A percentile compares a stretch with the other conserved stretches of the same genome.
These are phyloP conservation scores for Polylopha cassiicola DNA, from an alignment of 2,888 invertebrate genomes.

Conservation along the genomic window DNA sequence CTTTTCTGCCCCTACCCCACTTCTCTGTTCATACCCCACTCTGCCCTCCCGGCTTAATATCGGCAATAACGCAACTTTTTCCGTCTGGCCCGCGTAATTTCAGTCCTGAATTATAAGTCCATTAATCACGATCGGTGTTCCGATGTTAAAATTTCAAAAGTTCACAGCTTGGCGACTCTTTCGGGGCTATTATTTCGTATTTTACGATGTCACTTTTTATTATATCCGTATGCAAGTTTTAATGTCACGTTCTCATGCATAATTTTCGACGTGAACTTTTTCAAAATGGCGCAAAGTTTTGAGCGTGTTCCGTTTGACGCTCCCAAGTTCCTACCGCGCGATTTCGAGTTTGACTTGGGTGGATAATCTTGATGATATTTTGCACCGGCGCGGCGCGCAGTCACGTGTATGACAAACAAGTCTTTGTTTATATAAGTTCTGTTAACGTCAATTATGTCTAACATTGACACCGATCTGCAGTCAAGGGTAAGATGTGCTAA, in stretches of 20 bases:
- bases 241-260: too few relatives aligned
- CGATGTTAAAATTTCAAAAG: slow-evolving; percentile 35
- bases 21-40: slow-evolving; percentile 24
- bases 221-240: slow-evolving; percentile 8
- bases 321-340: too few relatives aligned
- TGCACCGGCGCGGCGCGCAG: slow-evolving; percentile 1
- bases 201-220: slow-evolving; percentile 14
- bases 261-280: too few relatives aligned
- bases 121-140: slow-evolving; percentile 54
- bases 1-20: slow-evolving; percentile 24
- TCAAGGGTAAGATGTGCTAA: slow-evolving; percentile 15
- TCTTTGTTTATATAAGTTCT: slow-evolving; percentile 16
- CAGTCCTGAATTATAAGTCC: slow-evolving; percentile 55
- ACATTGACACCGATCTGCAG: slow-evolving; percentile 19
- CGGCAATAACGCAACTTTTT: slow-evolving; percentile 60
- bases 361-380: background rate
- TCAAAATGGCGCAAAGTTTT: background rate
- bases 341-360: background rate
- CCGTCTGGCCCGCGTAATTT: slow-evolving; percentile 43
- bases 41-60: slow-evolving; percentile 50
- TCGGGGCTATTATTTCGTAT: slow-evolving; percentile 15
- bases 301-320: background rate
- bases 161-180: slow-evolving; percentile 29
- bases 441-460: slow-evolving; percentile 19
- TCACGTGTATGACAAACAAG: background rate